A percentile compares a stretch with the other conserved stretches of the same genome.
Conservation (phyloP, 2,113 vertebrate species). For the Oryzias melastigma region DNA sequence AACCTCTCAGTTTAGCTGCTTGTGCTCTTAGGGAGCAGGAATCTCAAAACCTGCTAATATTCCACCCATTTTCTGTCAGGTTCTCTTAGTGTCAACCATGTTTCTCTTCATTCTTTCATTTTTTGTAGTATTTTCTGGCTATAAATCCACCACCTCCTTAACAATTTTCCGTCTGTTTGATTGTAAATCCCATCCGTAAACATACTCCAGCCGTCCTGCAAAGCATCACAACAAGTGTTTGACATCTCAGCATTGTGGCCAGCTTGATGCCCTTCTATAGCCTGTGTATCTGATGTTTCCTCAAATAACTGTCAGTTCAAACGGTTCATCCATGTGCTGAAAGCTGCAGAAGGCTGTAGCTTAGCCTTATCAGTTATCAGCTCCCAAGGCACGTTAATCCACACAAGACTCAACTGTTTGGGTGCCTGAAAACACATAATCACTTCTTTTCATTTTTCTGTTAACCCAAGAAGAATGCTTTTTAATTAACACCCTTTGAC, state of each 20-base stretch:
- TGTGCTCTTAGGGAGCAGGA: too few relatives aligned
- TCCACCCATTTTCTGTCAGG: too few relatives aligned
- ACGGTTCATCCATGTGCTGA: slow-evolving; percentile 64
- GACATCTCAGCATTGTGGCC: slow-evolving; percentile 60
- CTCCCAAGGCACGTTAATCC: slow-evolving; percentile 75
- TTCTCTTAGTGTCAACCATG: too few relatives aligned
- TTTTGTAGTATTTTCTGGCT: too few relatives aligned
- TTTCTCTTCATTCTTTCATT: too few relatives aligned
- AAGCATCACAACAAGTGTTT: slow-evolving; percentile 23
- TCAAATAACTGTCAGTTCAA: slow-evolving; percentile 63
- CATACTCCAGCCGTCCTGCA: neutral
- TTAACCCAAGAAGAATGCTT: too few relatives aligned
- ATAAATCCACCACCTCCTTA: too few relatives aligned
- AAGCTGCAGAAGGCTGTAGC: slow-evolving; percentile 72
- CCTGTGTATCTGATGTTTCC: slow-evolving; percentile 54
- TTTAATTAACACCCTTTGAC: too few relatives aligned
- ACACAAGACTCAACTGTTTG: slow-evolving; percentile 62
- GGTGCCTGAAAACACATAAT: slow-evolving; percentile 56
- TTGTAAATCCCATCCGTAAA: slow-evolving; percentile 15
- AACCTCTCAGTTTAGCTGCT: too few relatives aligned
- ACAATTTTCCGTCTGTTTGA: neutral
- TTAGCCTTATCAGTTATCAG: slow-evolving; percentile 75
- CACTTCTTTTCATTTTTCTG: slow-evolving; percentile 46
- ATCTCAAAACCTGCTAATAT: too few relatives aligned
- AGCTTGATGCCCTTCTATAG: slow-evolving; percentile 52